Conservation (phyloP, 2,113 vertebrate species). For the Perca schrenkii region DNA sequence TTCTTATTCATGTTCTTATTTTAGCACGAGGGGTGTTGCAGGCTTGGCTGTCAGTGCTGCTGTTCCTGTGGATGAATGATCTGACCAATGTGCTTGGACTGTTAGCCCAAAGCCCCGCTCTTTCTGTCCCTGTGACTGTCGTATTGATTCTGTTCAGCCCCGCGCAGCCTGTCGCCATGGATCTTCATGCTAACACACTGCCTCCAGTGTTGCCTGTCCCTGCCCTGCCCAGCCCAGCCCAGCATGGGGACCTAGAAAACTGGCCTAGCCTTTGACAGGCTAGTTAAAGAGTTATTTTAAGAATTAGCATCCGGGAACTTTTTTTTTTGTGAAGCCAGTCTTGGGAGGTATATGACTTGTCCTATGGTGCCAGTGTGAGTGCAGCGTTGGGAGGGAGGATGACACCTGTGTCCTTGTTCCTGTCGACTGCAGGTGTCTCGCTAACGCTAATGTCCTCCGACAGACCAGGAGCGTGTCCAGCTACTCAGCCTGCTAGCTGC, state of each 20-base stretch:
- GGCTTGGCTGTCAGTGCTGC: constrained; percentile 89
- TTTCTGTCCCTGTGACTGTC: constrained; percentile 95
- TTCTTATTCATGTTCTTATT: constrained; percentile 71
- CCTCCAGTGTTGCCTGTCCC: constrained; percentile 84
- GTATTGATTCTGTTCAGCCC: constrained; percentile 96
- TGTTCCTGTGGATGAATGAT: constrained; percentile 93
- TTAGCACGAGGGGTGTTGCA: constrained; percentile 66
- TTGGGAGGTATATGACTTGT: constrained; percentile 30
- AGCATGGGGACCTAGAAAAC: constrained; percentile 77
- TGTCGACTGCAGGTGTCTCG: constrained; percentile 88
- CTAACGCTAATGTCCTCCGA: constrained; percentile 89
- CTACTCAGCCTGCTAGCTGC: constrained; percentile 72
- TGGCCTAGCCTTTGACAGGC: constrained; percentile 44
- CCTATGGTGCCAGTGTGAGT: constrained; percentile 54
- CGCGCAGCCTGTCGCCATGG: constrained; percentile 93
- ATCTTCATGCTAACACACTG: constrained; percentile 94
- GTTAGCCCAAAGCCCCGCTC: constrained; percentile 95
- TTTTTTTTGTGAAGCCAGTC: constrained; percentile 22
- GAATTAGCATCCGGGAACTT: constrained; percentile 49
- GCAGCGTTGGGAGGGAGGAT: constrained; percentile 64
- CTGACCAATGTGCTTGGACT: constrained; percentile 98
- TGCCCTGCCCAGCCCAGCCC: constrained; percentile 70
- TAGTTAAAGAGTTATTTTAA: constrained; percentile 73
- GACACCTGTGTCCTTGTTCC: constrained; percentile 91
- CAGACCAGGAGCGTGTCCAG: constrained; percentile 83